Evolutionary conservation across 2,888 invertebrate genomes (phyloP).

Genomic region (Eulithis prunata): DNA sequence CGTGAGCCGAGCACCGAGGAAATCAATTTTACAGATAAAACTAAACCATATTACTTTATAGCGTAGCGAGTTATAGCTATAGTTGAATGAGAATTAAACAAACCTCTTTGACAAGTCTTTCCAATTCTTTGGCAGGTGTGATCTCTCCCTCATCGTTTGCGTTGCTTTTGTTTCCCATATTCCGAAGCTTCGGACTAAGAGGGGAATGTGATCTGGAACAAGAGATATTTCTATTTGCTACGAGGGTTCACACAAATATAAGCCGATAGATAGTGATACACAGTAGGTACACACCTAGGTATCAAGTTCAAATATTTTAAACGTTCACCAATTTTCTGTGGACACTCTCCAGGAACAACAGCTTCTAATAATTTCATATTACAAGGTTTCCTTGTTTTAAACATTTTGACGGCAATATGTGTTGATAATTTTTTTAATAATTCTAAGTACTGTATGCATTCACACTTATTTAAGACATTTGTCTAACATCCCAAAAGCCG

Average conservation of each 20-base stretch:
- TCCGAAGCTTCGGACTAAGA: constrained; percentile 85
- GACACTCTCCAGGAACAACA: constrained; percentile 13
- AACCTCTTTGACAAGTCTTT: constrained; percentile 89
- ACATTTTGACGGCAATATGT: constrained; percentile 9
- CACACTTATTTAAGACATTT: background rate
- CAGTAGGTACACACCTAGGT: constrained; percentile 17
- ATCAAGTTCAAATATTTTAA: constrained; percentile 28
- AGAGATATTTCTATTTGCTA: constrained; percentile 2
- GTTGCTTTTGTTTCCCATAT: constrained; percentile 77
- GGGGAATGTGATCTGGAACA: constrained; percentile 85
- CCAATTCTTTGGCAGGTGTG: constrained; percentile 88
- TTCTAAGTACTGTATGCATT: background rate
- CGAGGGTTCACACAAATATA: no score
- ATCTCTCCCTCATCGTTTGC: constrained; percentile 85
- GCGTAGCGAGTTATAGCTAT: no score
- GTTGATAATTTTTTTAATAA: background rate
- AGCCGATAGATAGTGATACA: constrained; percentile 6
- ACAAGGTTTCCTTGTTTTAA: constrained; percentile 16
- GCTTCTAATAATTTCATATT: constrained; percentile 7
- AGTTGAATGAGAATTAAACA: constrained; percentile 29
- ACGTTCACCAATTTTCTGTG: constrained; percentile 24
- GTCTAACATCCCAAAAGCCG: no score
- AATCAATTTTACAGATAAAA: background rate
- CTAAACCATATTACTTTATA: background rate
- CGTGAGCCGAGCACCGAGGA: background rate